A percentile compares a stretch with the other conserved stretches of the same genome.
phyloP scores from a whole-genome alignment of 2,888 invertebrate genomes.

The Atherix ibis region DNA sequence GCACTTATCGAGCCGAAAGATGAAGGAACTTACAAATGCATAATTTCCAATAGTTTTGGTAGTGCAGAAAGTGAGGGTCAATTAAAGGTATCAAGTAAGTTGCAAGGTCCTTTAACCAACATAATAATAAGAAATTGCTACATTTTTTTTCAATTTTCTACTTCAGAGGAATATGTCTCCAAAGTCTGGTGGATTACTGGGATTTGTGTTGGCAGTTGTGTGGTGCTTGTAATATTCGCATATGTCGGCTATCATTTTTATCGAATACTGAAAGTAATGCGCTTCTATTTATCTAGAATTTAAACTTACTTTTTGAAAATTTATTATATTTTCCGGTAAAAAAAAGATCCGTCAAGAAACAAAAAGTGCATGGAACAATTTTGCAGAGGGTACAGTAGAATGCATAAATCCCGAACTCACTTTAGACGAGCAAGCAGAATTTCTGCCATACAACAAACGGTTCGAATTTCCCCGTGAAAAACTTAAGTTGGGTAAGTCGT shows the following conservation, averaged over 20 bases:
- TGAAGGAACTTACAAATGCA: conserved; percentile 43
- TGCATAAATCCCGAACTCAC: conserved; percentile 77
- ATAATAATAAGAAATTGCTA: not conserved
- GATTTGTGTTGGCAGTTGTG: conserved; percentile 18
- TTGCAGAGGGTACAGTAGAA: conserved; percentile 63
- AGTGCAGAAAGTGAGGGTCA: conserved; percentile 23
- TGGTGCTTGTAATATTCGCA: conserved; percentile 21
- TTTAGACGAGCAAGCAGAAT: conserved; percentile 82
- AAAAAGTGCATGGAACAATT: conserved; percentile 52
- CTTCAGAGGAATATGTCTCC: conserved; percentile 26
- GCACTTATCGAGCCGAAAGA: conserved; percentile 38
- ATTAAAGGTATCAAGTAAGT: conserved; percentile 37
- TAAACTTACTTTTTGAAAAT: conserved; percentile 7
- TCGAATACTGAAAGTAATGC: not conserved
- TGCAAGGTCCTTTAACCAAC: too few relatives aligned
- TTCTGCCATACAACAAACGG: conserved; percentile 77
- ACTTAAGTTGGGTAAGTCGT: conserved; percentile 51
- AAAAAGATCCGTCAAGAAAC: conserved; percentile 48
- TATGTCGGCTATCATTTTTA: conserved; percentile 16
- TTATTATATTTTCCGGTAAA: too few relatives aligned
- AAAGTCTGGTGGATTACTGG: conserved; percentile 27
- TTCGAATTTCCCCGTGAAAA: conserved; percentile 86
- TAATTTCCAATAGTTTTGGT: conserved; percentile 38
- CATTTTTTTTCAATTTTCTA: conserved; percentile 11
- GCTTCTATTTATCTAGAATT: conserved; percentile 2